Conservation (phyloP, 2,113 vertebrate genomes). For the Xiphophorus hellerii region DNA sequence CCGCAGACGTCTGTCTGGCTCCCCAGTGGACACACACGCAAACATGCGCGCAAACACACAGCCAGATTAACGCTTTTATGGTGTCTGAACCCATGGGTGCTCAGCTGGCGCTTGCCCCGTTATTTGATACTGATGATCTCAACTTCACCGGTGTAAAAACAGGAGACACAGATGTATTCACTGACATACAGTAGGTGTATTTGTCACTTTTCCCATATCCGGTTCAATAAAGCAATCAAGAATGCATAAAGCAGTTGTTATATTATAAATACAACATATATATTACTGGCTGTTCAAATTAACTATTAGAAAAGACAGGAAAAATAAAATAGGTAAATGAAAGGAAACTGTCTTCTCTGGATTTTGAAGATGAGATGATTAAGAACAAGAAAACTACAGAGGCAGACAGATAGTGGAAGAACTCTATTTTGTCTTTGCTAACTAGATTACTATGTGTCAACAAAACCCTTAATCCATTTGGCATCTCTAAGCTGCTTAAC, state of each 20-base stretch:
- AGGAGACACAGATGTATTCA: slow-evolving; percentile 12
- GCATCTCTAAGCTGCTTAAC: slow-evolving; percentile 62
- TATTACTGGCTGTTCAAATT: too few relatives aligned
- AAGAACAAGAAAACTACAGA: neutral
- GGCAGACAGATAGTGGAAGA: slow-evolving; percentile 1
- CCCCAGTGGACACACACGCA: slow-evolving; percentile 43
- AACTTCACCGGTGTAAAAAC: slow-evolving; percentile 18
- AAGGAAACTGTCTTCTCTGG: neutral
- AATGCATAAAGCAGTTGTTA: too few relatives aligned
- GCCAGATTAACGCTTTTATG: slow-evolving; percentile 41
- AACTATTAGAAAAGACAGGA: too few relatives aligned
- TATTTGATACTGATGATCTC: slow-evolving; percentile 60
- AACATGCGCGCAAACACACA: slow-evolving; percentile 28
- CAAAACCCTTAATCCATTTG: slow-evolving; percentile 68
- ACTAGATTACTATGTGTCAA: slow-evolving; percentile 72
- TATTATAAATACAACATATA: too few relatives aligned
- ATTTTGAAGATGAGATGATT: neutral
- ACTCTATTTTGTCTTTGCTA: slow-evolving; percentile 37
- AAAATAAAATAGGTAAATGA: neutral
- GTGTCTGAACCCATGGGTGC: slow-evolving; percentile 51
- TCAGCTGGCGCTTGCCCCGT: slow-evolving; percentile 39
- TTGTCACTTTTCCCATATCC: neutral
- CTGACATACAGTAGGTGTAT: neutral
- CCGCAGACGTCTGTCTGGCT: slow-evolving; percentile 52
- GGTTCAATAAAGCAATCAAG: too few relatives aligned